Conservation (phyloP, 2,888 invertebrate genomes). For the Isotomurus palustris region DNA sequence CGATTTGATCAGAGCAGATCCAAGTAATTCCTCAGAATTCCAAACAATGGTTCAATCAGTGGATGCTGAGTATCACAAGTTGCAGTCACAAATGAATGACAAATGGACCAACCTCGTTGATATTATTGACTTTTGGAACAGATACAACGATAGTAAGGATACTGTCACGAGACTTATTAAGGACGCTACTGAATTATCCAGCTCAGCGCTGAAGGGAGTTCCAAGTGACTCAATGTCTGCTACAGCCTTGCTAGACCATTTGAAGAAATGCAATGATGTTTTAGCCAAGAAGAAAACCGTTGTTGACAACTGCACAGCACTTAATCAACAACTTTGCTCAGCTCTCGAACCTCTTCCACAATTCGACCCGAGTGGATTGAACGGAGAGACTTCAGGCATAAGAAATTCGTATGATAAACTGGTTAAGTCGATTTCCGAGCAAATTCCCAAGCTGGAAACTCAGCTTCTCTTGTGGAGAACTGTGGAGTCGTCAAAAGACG, state of each 20-base stretch:
- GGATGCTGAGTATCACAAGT: constrained; percentile 75
- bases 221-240: constrained; percentile 62
- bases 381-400: constrained; percentile 48
- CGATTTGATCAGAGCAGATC: constrained; percentile 74
- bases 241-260: constrained; percentile 50
- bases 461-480: constrained; percentile 91
- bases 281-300: constrained; percentile 69
- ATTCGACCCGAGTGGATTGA: constrained; percentile 56
- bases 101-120: constrained; percentile 69
- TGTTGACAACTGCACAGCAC: constrained; percentile 72
- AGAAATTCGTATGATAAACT: constrained; percentile 44
- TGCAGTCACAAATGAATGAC: constrained; percentile 68
- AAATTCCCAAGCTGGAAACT: constrained; percentile 75
- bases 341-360: constrained; percentile 65
- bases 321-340: constrained; percentile 66
- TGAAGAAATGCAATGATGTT: constrained; percentile 69
- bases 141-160: constrained; percentile 67
- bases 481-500: constrained; percentile 78
- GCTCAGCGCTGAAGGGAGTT: constrained; percentile 58
- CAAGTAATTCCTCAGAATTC: constrained; percentile 70
- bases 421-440: constrained; percentile 63
- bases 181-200: constrained; percentile 63
- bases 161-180: constrained; percentile 66
- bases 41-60: constrained; percentile 73
- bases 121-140: constrained; percentile 67